phyloP scores from a whole-genome alignment of 2,888 invertebrate species.

The Drosophila mimetica region DNA sequence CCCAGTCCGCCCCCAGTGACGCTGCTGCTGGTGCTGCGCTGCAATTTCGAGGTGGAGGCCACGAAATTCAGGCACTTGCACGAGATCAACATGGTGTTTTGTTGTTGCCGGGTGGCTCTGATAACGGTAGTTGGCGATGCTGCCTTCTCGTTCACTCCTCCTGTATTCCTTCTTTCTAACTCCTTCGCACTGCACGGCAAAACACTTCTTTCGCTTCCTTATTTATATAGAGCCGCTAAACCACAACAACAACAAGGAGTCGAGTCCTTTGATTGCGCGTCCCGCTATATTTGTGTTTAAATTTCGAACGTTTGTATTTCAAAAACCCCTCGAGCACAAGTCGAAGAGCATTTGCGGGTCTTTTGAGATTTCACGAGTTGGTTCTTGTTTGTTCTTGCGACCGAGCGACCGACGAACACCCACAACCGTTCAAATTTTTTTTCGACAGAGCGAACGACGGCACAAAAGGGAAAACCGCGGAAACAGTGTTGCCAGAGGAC shows the following conservation, averaged over 20 bases:
- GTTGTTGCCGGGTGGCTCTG: conserved; percentile 27
- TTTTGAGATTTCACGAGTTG: conserved; percentile 15
- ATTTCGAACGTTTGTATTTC: not conserved
- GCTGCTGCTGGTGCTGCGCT: conserved; percentile 38
- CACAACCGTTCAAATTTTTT: conserved; percentile 16
- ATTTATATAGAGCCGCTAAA: conserved; percentile 6
- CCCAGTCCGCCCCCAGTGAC: conserved; percentile 16
- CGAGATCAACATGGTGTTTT: conserved; percentile 84
- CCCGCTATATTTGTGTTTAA: not conserved
- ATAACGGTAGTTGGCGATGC: conserved; percentile 22
- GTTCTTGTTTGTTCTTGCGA: too few species aligned
- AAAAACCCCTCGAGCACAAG: conserved; percentile 3
- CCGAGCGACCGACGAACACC: conserved; percentile 21
- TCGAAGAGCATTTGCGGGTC: conserved; percentile 15
- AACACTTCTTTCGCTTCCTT: conserved; percentile 12
- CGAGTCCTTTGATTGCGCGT: not conserved
- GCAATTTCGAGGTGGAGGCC: conserved; percentile 63
- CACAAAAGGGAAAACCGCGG: too few species aligned
- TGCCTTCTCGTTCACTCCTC: not conserved
- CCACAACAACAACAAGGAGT: conserved; percentile 15
- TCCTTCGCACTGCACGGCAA: conserved; percentile 9
- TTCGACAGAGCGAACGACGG: too few species aligned
- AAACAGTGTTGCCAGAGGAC: too few species aligned
- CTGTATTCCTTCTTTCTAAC: not conserved
- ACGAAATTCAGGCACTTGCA: conserved; percentile 90